phyloP scores from a whole-genome alignment of 2,113 vertebrate genomes.

The Oreochromis niloticus region DNA sequence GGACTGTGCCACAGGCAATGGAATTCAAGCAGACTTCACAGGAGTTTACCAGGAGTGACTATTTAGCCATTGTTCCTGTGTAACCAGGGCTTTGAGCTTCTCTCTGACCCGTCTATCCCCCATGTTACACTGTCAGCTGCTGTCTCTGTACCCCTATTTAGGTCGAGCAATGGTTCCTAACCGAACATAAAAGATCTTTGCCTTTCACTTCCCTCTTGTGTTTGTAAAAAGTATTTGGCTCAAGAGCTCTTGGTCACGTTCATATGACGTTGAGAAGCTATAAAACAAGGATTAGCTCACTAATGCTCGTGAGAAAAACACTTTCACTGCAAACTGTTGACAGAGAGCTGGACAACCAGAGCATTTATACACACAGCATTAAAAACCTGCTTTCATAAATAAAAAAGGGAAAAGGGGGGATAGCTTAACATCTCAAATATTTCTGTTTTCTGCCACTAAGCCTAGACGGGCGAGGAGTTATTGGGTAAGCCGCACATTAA shows the following conservation, averaged over 20 bases:
- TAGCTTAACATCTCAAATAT: neutral
- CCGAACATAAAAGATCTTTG: neutral
- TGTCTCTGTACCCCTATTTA: neutral
- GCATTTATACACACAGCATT: neutral
- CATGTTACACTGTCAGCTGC: neutral
- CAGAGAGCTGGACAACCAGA: neutral
- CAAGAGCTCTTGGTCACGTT: constrained; percentile 5
- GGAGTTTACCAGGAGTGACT: neutral
- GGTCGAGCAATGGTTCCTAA: neutral
- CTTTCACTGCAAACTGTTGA: neutral
- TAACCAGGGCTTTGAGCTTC: neutral
- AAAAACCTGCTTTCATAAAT: neutral
- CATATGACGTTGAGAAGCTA: constrained; percentile 12
- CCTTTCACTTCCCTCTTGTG: neutral
- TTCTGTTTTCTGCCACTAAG: neutral
- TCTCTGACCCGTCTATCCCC: neutral
- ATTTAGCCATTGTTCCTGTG: neutral
- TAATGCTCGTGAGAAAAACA: constrained; percentile 28
- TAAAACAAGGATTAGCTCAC: constrained; percentile 1
- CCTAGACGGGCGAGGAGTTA: neutral
- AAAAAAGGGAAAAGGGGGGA: neutral
- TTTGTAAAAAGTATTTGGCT: neutral
- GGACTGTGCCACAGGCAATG: neutral
- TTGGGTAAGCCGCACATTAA: neutral
- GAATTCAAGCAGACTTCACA: neutral